Percentiles rank a stretch among this genome's conserved stretches.
Conservation (phyloP, 2,113 vertebrate species). For the Galbula dea region DNA sequence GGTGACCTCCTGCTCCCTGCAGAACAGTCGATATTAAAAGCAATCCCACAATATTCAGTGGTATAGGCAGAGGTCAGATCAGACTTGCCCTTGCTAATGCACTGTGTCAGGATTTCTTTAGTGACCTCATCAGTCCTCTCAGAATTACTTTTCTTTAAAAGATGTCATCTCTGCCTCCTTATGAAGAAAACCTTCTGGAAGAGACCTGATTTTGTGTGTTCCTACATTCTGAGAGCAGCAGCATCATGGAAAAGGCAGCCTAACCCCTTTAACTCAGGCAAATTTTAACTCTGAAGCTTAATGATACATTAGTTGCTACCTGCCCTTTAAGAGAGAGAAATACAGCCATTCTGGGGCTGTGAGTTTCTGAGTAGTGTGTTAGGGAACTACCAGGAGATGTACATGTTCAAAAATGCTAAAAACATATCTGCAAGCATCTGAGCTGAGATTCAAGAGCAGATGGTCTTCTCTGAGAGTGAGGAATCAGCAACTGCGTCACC, state of each 20-base stretch:
- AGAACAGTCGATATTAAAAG: constrained; percentile 39
- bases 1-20: constrained; percentile 30
- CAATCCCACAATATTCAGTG: neutral
- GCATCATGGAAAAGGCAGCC: neutral
- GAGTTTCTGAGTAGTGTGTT: neutral
- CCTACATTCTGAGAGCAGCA: neutral
- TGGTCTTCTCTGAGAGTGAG: neutral
- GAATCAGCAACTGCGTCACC: neutral
- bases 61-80: constrained; percentile 41
- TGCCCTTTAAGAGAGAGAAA: neutral
- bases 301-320: neutral
- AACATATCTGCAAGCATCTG: neutral
- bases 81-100: constrained; percentile 26
- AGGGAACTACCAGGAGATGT: neutral
- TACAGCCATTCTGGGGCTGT: neutral
- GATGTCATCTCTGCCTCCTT: neutral
- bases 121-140: constrained; percentile 36
- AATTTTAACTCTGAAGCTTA: neutral
- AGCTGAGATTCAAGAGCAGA: neutral
- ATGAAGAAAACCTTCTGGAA: neutral
- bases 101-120: constrained; percentile 37
- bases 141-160: constrained; percentile 30
- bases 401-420: neutral
- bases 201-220: neutral
- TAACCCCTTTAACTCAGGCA: neutral